Evolutionary conservation across 1,140 invertebrate genomes (phyloP).

Genomic region (Melitaea cinxia): DNA sequence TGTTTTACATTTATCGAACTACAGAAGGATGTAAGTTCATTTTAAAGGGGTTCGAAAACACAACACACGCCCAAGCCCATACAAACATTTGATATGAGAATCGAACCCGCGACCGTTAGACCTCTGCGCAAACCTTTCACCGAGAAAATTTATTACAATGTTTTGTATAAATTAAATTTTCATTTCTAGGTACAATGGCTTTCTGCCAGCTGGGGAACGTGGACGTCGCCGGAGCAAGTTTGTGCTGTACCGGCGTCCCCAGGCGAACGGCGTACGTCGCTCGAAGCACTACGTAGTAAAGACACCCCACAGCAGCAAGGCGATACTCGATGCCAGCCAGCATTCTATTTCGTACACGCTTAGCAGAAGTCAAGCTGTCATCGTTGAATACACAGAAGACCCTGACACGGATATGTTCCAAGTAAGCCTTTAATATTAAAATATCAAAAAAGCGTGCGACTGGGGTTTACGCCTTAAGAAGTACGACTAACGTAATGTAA

Average conservation of each 20-base stretch:
- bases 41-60: too few relatives aligned
- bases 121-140: too few relatives aligned
- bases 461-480: too few relatives aligned
- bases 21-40: too few relatives aligned
- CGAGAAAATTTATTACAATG: too few relatives aligned
- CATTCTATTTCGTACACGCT: conserved; percentile 99
- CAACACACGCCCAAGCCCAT: too few relatives aligned
- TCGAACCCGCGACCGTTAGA: too few relatives aligned
- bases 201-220: conserved; percentile 94
- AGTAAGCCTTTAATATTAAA: conserved; percentile 82
- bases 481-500: too few relatives aligned
- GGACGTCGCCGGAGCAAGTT: conserved; percentile 97
- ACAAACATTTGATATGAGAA: too few relatives aligned
- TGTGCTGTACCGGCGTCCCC: conserved; percentile 91
- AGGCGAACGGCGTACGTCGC: conserved; percentile 95
- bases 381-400: conserved; percentile 98
- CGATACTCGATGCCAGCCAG: conserved; percentile 93
- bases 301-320: conserved; percentile 93
- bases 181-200: conserved; percentile 96
- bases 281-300: conserved; percentile 98
- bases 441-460: not conserved
- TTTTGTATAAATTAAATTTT: not conserved
- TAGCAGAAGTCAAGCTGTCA: conserved; percentile 97
- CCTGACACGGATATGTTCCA: conserved; percentile 99
- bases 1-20: too few relatives aligned